Evolutionary conservation across 2,797 vertebrate species (phyloP).

Genomic region (Crossoptilon crossoptilon): DNA sequence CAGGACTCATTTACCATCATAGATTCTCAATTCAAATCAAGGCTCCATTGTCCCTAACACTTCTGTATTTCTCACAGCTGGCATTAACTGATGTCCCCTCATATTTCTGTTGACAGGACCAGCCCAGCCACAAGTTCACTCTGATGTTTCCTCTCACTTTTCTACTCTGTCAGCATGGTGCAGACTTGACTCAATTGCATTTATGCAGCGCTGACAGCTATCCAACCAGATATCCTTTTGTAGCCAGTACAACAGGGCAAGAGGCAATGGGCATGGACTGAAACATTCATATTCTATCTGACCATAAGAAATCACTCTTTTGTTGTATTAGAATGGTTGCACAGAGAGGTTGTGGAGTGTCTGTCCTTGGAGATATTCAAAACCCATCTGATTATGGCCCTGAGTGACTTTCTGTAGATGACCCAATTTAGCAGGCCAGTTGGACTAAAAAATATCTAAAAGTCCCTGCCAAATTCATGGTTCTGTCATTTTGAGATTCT

Average conservation of each 20-base stretch:
- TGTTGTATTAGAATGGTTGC: not conserved
- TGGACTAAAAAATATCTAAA: not conserved
- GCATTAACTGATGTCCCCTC: not conserved
- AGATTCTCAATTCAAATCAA: not conserved
- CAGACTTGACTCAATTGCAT: not conserved
- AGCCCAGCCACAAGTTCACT: not conserved
- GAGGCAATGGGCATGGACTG: not conserved
- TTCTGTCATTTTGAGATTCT: not conserved
- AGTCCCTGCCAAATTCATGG: not conserved
- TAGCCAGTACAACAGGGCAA: not conserved
- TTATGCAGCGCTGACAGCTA: not conserved
- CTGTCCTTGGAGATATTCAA: not conserved
- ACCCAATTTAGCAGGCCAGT: not conserved
- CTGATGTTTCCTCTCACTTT: not conserved
- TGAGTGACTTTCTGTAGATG: not conserved
- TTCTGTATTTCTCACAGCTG: not conserved
- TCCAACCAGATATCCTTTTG: not conserved
- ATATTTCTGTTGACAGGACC: not conserved
- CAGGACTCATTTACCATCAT: not conserved
- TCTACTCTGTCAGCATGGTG: not conserved
- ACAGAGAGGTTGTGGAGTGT: not conserved
- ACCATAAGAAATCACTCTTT: not conserved
- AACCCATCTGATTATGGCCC: not conserved
- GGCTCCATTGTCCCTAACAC: fast-evolving
- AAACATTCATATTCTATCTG: not conserved